phyloP scores from a whole-genome alignment of 2,797 vertebrate genomes.

The Varecia variegata region DNA sequence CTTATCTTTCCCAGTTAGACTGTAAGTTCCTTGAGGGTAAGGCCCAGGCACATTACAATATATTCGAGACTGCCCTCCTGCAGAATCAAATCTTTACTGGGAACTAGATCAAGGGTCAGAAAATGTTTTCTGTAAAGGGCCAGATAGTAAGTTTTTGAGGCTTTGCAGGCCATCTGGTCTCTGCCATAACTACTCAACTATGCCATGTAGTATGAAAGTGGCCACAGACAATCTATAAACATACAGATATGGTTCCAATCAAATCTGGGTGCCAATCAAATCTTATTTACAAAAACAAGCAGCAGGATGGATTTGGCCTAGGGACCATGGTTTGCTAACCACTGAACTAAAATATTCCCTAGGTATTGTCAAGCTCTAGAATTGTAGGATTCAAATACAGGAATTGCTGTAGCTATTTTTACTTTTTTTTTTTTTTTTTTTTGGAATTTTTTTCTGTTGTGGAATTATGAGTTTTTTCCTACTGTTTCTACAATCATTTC shows the following conservation, averaged over 20 bases:
- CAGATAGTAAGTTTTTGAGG: background rate
- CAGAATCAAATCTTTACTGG: background rate
- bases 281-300: background rate
- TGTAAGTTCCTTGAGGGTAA: background rate
- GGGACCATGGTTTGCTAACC: background rate
- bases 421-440: background rate
- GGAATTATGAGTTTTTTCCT: background rate
- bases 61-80: background rate
- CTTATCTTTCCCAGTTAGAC: background rate
- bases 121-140: background rate
- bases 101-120: background rate
- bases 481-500: background rate
- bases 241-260: background rate
- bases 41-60: background rate
- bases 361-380: background rate
- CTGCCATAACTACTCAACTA: background rate
- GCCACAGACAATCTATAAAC: background rate
- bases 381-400: background rate
- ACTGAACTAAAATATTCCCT: background rate
- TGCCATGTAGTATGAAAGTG: background rate
- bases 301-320: background rate
- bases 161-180: background rate
- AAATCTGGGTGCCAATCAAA: background rate
- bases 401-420: background rate
- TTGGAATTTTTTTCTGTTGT: background rate